Conservation (phyloP, 2,888 invertebrate species). For the Desoria tigrina region DNA sequence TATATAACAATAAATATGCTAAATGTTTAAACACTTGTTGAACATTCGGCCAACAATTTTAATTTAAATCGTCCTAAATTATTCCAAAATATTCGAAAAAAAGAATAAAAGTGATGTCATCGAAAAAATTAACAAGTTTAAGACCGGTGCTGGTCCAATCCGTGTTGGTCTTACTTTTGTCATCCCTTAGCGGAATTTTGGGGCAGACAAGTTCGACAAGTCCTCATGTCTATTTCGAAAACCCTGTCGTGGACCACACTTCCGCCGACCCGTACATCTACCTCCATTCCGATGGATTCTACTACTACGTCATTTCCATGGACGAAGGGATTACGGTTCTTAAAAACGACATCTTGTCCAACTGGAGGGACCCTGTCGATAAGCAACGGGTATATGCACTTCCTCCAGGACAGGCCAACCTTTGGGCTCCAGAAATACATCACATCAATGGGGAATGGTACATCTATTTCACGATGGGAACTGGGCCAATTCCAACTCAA, state of each 20-base stretch:
- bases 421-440: conserved; percentile 42
- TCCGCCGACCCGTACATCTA: conserved; percentile 38
- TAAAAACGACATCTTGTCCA: conserved; percentile 27
- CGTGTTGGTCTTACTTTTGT: no score
- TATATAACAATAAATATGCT: no score
- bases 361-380: conserved; percentile 37
- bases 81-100: no score
- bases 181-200: no score
- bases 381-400: conserved; percentile 25
- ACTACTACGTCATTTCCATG: conserved; percentile 33
- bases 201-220: no score
- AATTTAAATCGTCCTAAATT: no score
- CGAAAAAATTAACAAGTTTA: no score
- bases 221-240: background rate
- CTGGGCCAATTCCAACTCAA: conserved; percentile 40
- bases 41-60: no score
- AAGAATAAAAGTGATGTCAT: no score
- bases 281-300: conserved; percentile 26
- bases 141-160: no score
- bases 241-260: conserved; percentile 32
- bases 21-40: no score
- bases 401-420: conserved; percentile 21
- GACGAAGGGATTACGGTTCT: conserved; percentile 32
- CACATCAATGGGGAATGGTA: conserved; percentile 36
- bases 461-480: conserved; percentile 40